Conservation (phyloP, 1,140 invertebrate species). For the Paramacrobiotus metropolitanus region DNA sequence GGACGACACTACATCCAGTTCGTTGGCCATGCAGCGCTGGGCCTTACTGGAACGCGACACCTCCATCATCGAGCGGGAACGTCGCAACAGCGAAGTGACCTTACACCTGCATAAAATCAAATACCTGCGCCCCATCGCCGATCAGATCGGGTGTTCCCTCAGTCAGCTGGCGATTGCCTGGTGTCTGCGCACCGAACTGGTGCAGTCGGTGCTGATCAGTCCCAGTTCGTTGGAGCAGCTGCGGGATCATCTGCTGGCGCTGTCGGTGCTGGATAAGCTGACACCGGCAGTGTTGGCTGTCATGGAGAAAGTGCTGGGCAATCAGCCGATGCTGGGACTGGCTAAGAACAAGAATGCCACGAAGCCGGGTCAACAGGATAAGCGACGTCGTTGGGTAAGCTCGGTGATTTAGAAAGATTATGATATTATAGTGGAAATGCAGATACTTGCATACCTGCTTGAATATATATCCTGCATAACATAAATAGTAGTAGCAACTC, state of each 20-base stretch:
- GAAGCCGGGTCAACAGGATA: too few species aligned
- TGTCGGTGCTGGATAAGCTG: slow-evolving; percentile 42
- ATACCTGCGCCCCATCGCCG: slow-evolving; percentile 46
- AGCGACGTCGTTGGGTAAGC: background rate
- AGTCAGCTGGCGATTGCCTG: slow-evolving; percentile 81
- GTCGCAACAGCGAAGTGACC: background rate
- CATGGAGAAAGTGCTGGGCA: background rate
- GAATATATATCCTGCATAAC: too few species aligned
- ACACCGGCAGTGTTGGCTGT: background rate
- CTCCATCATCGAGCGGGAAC: background rate
- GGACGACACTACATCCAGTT: background rate
- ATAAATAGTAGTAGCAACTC: too few species aligned
- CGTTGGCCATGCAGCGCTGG: background rate
- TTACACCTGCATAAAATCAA: background rate
- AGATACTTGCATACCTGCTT: too few species aligned
- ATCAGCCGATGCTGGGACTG: background rate
- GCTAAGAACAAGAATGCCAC: background rate
- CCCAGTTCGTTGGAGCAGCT: slow-evolving; percentile 74
- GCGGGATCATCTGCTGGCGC: slow-evolving; percentile 75
- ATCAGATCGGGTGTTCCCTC: slow-evolving; percentile 63
- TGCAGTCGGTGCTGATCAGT: slow-evolving; percentile 77
- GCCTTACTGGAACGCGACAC: background rate
- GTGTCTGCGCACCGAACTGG: slow-evolving; percentile 85
- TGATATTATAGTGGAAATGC: too few species aligned
- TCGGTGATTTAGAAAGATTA: too few species aligned